Conservation (phyloP, 2,113 vertebrate genomes). For the Eurystomus gularis region DNA sequence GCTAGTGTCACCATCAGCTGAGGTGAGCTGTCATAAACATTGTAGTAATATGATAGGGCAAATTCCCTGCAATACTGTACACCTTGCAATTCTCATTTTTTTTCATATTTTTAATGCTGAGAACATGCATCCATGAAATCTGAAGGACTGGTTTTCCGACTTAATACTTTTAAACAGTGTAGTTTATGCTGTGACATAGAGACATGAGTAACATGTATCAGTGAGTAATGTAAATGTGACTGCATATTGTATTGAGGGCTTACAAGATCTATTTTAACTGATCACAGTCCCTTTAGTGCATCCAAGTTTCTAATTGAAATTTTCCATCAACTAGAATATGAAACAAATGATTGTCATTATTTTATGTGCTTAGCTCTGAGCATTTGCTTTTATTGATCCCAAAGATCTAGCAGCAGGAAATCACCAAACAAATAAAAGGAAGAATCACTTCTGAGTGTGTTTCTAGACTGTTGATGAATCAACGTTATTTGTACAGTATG, state of each 20-base stretch:
- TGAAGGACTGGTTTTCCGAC: not conserved
- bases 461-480: constrained; percentile 22
- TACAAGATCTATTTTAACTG: not conserved
- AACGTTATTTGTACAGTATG: not conserved
- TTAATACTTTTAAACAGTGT: not conserved
- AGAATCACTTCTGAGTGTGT: not conserved
- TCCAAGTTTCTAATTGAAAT: not conserved
- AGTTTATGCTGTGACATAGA: not conserved
- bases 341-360: not conserved
- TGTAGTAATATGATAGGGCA: accelerated
- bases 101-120: not conserved
- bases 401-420: not conserved
- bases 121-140: not conserved
- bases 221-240: not conserved
- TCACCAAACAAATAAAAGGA: constrained; percentile 24
- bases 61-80: not conserved
- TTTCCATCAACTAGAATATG: not conserved
- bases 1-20: not conserved
- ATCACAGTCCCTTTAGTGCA: not conserved
- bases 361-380: not conserved
- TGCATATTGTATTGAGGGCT: not conserved
- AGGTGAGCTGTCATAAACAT: not conserved
- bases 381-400: constrained; percentile 50
- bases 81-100: not conserved
- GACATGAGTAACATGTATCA: not conserved